phyloP scores from a whole-genome alignment of 2,888 invertebrate genomes.

The Torymus texanus region DNA sequence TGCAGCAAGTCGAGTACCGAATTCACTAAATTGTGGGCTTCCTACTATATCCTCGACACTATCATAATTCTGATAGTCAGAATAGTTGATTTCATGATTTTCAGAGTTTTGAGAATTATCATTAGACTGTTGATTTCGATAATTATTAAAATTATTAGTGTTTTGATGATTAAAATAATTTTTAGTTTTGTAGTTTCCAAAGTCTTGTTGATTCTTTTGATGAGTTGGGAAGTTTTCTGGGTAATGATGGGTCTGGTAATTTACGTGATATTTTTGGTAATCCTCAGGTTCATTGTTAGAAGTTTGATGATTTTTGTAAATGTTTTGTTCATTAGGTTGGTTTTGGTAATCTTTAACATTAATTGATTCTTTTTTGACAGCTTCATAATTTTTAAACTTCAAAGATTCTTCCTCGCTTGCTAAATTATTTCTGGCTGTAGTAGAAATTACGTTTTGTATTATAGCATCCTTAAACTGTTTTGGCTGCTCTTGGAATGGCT shows the following conservation, averaged over 20 bases:
- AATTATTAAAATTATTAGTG: not conserved
- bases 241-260: slow-evolving; percentile 40
- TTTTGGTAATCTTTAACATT: not conserved
- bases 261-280: slow-evolving; percentile 21
- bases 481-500: not conserved
- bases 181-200: slow-evolving; percentile 4
- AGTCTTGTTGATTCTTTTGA: not conserved
- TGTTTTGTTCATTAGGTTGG: not conserved
- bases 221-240: slow-evolving; percentile 20
- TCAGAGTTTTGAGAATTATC: not conserved
- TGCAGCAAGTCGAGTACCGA: slow-evolving; percentile 27
- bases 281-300: not conserved
- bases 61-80: slow-evolving; percentile 43
- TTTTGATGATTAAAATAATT: not conserved
- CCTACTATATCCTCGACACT: slow-evolving; percentile 27
- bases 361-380: not conserved
- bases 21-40: slow-evolving; percentile 13
- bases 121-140: not conserved
- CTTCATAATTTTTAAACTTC: not conserved
- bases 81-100: slow-evolving; percentile 18
- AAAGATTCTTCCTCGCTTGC: not conserved
- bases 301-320: not conserved
- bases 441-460: slow-evolving; percentile 4
- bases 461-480: slow-evolving; percentile 12
- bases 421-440: not conserved